Conservation (phyloP, 2,888 invertebrate genomes). For the Drosophila kanekoi region DNA sequence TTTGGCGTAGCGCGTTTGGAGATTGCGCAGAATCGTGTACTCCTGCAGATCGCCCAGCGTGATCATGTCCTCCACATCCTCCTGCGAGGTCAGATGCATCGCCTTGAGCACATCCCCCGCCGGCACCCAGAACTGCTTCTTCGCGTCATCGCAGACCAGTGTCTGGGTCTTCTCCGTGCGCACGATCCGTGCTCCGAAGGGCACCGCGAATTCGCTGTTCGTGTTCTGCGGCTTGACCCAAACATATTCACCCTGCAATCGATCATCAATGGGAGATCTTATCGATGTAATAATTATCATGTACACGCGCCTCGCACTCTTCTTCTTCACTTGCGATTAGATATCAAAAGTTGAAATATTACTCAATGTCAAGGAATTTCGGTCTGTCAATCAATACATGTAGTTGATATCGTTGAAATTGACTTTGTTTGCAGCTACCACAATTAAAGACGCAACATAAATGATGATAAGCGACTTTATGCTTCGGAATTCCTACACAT, state of each 20-base stretch:
- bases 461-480: slow-evolving; percentile 24
- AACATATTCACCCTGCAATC: slow-evolving; percentile 92
- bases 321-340: slow-evolving; percentile 31
- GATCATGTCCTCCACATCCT: slow-evolving; percentile 98
- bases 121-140: slow-evolving; percentile 88
- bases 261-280: slow-evolving; percentile 13
- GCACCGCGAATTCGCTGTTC: slow-evolving; percentile 91
- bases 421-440: slow-evolving; percentile 27
- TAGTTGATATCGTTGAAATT: slow-evolving; percentile 14
- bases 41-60: slow-evolving; percentile 97
- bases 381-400: slow-evolving; percentile 18
- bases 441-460: slow-evolving; percentile 30
- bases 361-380: slow-evolving; percentile 26
- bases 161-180: slow-evolving; percentile 91
- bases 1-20: slow-evolving; percentile 94
- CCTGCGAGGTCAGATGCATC: slow-evolving; percentile 92
- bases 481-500: not conserved
- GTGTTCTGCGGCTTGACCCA: slow-evolving; percentile 93
- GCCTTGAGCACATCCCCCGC: slow-evolving; percentile 88
- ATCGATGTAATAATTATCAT: slow-evolving; percentile 35
- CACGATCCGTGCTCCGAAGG: slow-evolving; percentile 93
- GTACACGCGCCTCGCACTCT: slow-evolving; percentile 39
- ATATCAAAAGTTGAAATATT: slow-evolving; percentile 33
- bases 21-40: slow-evolving; percentile 95
- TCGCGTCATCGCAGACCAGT: slow-evolving; percentile 93